Conservation (phyloP, 2,888 invertebrate genomes). For the Caenorhabditis uteleia region DNA sequence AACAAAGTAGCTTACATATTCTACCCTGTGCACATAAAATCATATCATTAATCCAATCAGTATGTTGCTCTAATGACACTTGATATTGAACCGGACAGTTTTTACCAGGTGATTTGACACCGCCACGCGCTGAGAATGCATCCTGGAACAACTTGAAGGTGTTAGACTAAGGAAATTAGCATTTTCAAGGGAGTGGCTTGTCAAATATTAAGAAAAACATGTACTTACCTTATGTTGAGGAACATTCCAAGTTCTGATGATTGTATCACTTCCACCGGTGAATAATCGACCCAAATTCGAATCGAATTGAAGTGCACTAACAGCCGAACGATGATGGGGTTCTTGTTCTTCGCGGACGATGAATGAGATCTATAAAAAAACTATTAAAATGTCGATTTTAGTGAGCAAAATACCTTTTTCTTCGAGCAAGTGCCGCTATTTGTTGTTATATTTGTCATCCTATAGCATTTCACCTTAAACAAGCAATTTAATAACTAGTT, state of each 20-base stretch:
- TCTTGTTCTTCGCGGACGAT: conserved; percentile 91
- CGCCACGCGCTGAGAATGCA: conserved; percentile 32
- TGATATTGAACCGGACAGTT: conserved; percentile 76
- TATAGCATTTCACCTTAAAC: too few species aligned
- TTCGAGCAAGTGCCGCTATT: too few species aligned
- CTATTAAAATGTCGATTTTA: not conserved
- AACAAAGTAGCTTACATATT: conserved; percentile 77
- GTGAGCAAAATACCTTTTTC: not conserved
- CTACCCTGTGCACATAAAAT: conserved; percentile 94
- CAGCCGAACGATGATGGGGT: conserved; percentile 89
- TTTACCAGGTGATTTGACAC: conserved; percentile 24
- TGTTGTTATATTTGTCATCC: too few species aligned
- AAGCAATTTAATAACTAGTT: too few species aligned
- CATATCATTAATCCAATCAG: conserved; percentile 99
- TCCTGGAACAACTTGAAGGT: too few species aligned
- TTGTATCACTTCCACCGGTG: conserved; percentile 94
- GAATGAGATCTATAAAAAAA: conserved; percentile 73
- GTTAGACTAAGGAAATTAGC: not conserved
- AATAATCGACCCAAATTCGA: conserved; percentile 85
- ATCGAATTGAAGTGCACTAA: conserved; percentile 93
- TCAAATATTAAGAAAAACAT: not conserved
- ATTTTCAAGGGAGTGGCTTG: too few species aligned
- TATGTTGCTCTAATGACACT: conserved; percentile 98
- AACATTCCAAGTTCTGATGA: conserved; percentile 83
- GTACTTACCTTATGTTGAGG: conserved; percentile 38